Evolutionary conservation across 2,888 invertebrate genomes (phyloP).

Genomic region (Escarpia spicata): DNA sequence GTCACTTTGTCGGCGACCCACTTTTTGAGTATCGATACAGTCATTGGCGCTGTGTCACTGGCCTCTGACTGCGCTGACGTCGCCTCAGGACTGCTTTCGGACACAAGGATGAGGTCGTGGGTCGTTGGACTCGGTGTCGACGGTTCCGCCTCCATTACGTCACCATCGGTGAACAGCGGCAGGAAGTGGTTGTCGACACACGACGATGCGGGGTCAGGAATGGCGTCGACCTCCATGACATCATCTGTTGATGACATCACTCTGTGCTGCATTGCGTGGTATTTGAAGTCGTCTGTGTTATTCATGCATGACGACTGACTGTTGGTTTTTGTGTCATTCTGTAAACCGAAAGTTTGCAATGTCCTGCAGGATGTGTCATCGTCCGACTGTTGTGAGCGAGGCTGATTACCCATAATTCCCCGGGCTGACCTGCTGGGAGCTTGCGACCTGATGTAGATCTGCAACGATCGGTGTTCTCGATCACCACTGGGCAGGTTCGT

Average conservation of each 20-base stretch:
- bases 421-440: background rate
- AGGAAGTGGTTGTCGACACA: background rate
- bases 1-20: slow-evolving; percentile 11
- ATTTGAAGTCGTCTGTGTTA: background rate
- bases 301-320: background rate
- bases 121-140: slow-evolving; percentile 33
- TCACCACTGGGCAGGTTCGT: background rate
- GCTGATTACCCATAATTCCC: background rate
- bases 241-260: background rate
- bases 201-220: background rate
- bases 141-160: background rate
- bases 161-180: background rate
- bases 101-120: slow-evolving; percentile 29
- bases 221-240: background rate
- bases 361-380: background rate
- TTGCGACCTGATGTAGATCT: slow-evolving; percentile 2
- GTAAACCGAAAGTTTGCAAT: no score
- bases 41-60: background rate
- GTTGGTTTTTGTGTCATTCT: background rate
- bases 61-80: background rate
- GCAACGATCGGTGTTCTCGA: background rate
- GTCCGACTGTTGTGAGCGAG: background rate
- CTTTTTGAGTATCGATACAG: background rate
- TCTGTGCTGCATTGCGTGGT: background rate
- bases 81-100: slow-evolving; percentile 26